A percentile compares a stretch with the other conserved stretches of the same genome.
Evolutionary conservation across 2,888 invertebrate genomes (phyloP).

Genomic region (Metalampra italica): DNA sequence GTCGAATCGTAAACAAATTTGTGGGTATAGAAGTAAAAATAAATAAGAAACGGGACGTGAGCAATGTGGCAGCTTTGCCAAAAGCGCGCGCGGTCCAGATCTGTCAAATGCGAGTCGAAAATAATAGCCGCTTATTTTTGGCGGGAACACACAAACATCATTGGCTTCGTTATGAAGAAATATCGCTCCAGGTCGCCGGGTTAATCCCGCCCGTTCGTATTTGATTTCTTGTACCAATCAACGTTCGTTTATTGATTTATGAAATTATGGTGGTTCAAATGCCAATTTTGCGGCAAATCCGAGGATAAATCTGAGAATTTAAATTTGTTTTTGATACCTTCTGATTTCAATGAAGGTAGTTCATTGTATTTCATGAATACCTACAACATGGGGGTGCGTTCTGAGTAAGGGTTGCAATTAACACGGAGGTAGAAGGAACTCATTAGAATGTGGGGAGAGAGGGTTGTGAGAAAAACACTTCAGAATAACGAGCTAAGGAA

Average conservation of each 20-base stretch:
- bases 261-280: neutral
- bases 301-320: no score
- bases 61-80: constrained; percentile 3
- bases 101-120: constrained; percentile 62
- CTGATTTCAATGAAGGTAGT: no score
- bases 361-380: no score
- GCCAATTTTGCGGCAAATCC: no score
- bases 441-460: no score
- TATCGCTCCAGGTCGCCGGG: constrained; percentile 24
- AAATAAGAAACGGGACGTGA: constrained; percentile 16
- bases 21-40: constrained; percentile 12
- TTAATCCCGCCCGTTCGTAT: constrained; percentile 28
- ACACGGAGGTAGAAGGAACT: no score
- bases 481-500: no score
- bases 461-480: no score
- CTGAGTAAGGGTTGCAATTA: no score
- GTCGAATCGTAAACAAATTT: constrained; percentile 13
- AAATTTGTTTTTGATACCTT: no score
- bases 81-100: constrained; percentile 49
- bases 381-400: no score
- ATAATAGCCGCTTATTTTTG: constrained; percentile 68
- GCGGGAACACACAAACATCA: constrained; percentile 58
- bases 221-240: constrained; percentile 33
- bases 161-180: constrained; percentile 50
- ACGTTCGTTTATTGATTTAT: constrained; percentile 20